Conservation (phyloP, 2,113 vertebrate species). For the Gymnocephalus cernua region DNA sequence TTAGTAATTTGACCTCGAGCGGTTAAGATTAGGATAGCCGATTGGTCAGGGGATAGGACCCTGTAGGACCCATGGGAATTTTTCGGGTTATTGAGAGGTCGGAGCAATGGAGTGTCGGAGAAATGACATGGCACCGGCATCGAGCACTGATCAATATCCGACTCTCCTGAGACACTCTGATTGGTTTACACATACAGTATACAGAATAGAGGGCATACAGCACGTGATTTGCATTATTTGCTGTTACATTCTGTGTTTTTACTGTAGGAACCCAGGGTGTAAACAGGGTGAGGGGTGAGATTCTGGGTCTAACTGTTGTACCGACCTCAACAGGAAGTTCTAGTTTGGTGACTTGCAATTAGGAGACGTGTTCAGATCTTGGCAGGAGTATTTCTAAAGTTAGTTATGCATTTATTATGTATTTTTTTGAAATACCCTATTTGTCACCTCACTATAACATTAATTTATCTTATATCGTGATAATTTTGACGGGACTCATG, state of each 20-base stretch:
- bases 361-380: not conserved
- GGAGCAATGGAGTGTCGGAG: too few relatives aligned
- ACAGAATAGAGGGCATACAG: not conserved
- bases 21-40: too few relatives aligned
- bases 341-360: not conserved
- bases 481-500: not conserved
- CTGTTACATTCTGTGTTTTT: not conserved
- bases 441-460: not conserved
- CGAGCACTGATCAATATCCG: constrained; percentile 25
- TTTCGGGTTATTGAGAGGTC: too few relatives aligned
- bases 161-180: not conserved
- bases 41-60: too few relatives aligned
- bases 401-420: not conserved
- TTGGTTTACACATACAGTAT: not conserved
- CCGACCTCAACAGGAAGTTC: not conserved
- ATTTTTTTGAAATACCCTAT: not conserved
- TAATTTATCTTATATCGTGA: not conserved
- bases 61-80: too few relatives aligned
- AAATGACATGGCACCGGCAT: too few relatives aligned
- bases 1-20: too few relatives aligned
- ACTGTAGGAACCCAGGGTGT: not conserved
- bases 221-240: not conserved
- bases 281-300: not conserved
- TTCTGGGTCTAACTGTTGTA: not conserved
- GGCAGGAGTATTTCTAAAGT: not conserved